Base-by-base conservation (phyloP, 2,888 invertebrate species). In the Mythimna loreyi region DNA sequence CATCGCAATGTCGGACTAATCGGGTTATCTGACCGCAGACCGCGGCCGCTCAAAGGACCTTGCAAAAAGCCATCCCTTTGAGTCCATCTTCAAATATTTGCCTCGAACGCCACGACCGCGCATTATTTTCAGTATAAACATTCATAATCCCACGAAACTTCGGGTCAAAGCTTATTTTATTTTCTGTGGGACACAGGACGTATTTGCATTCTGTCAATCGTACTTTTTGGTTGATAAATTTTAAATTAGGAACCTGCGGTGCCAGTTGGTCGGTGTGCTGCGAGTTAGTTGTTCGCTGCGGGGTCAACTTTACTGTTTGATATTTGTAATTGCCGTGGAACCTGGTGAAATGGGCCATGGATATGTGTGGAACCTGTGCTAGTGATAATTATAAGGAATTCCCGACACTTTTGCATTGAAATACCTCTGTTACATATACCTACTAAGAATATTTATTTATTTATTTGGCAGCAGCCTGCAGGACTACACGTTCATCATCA, bases 61-160 rank as follows among this genome's bases (percentile, higher is more conserved):
- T 78, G 92, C 93, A 94, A 95, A 94, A 94, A 93, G 90, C 92
- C 88, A 86, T 70, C 91, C 93, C 95, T 95, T 95, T 95, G 94
- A 94, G 92, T 91, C 73, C 88, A 86, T 92, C 93, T 94, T 92
- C 93, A 95, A 95, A 95, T 95, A 95, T 96, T 95, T 95, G 94
- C 90, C 78, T 86, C 90, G 89, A 92, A 92, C 87, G 86, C 93
- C 93, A 85, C 92, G 90, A 92, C 92, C 92, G 91, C 91, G 93
- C 92, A 94, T 95, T 94, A 95, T 95, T 95, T 94, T 93, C 93
- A 88, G 92, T 90, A 93, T 92, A 94, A 94, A 95, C 94, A 94
- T 89, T 91, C 92, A 94, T 95, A 95, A 94, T 93, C 93, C 86
- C 86, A 86, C 85, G 88, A 86, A 92, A 89, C 89, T 87, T 84